Percentiles rank a stretch among this genome's conserved stretches.
phyloP scores from a whole-genome alignment of 2,113 vertebrate species.

The Indicator maculatus region DNA sequence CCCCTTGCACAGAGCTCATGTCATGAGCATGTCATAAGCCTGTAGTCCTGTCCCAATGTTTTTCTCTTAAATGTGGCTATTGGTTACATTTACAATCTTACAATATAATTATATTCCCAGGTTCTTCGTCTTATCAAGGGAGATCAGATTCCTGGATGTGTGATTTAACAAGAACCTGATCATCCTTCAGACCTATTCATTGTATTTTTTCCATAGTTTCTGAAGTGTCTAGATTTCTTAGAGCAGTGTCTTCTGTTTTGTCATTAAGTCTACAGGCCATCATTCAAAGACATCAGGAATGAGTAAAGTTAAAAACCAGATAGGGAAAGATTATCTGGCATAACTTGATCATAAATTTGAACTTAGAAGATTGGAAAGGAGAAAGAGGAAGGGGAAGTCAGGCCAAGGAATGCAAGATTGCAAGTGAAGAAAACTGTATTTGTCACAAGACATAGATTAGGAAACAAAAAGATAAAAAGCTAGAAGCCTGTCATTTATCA shows the following conservation, averaged over 20 bases:
- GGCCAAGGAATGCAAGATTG: background rate
- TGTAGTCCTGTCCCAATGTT: background rate
- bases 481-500: background rate
- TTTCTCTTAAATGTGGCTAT: background rate
- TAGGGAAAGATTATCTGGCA: background rate
- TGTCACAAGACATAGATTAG: background rate
- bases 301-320: background rate
- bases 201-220: background rate
- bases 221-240: background rate
- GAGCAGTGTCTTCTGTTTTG: background rate
- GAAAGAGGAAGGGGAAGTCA: background rate
- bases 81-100: background rate
- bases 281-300: background rate
- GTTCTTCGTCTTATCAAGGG: background rate
- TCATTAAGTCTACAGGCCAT: background rate
- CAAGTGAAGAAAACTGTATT: background rate
- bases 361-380: background rate
- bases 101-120: background rate
- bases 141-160: background rate
- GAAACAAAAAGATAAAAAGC: background rate
- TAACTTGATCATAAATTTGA: background rate
- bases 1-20: background rate
- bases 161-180: background rate
- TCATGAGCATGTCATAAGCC: background rate
- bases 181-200: background rate